Conservation (phyloP, 2,888 invertebrate species). For the Clostera curtula region DNA sequence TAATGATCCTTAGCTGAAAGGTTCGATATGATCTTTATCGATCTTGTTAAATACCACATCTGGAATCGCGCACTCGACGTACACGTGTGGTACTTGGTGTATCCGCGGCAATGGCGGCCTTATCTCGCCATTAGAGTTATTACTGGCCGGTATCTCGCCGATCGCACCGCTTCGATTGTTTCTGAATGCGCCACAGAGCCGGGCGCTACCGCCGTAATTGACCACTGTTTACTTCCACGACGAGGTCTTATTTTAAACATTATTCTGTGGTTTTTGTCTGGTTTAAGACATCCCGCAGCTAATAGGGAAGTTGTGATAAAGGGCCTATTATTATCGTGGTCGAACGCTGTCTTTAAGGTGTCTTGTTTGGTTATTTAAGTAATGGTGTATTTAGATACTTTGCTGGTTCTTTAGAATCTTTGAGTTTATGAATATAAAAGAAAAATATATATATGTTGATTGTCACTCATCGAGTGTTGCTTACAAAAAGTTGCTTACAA, state of each 20-base stretch:
- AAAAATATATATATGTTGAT: too few relatives aligned
- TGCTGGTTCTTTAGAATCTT: too few relatives aligned
- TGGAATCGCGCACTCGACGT: slow-evolving; percentile 42
- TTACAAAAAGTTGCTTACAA: too few relatives aligned
- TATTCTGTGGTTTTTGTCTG: slow-evolving; percentile 44
- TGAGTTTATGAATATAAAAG: too few relatives aligned
- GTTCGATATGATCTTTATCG: too few relatives aligned
- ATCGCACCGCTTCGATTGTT: slow-evolving; percentile 74
- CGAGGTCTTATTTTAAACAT: slow-evolving; percentile 61
- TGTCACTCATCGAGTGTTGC: too few relatives aligned
- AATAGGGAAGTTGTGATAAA: slow-evolving; percentile 36
- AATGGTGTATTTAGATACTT: too few relatives aligned
- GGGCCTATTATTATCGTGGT: slow-evolving; percentile 7
- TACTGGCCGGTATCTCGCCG: slow-evolving; percentile 66
- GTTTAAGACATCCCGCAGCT: slow-evolving; percentile 28
- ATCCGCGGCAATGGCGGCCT: slow-evolving; percentile 56
- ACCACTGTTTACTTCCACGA: slow-evolving; percentile 69
- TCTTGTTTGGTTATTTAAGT: too few relatives aligned
- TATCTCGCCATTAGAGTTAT: slow-evolving; percentile 74
- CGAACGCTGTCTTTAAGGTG: too few relatives aligned
- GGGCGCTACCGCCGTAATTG: slow-evolving; percentile 67
- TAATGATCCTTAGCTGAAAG: too few relatives aligned
- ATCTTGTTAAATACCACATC: slow-evolving; percentile 36
- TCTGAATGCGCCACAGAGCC: slow-evolving; percentile 62
- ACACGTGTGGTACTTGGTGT: slow-evolving; percentile 42